Conservation (phyloP, 2,113 vertebrate genomes). For the Hystrix brachyura region DNA sequence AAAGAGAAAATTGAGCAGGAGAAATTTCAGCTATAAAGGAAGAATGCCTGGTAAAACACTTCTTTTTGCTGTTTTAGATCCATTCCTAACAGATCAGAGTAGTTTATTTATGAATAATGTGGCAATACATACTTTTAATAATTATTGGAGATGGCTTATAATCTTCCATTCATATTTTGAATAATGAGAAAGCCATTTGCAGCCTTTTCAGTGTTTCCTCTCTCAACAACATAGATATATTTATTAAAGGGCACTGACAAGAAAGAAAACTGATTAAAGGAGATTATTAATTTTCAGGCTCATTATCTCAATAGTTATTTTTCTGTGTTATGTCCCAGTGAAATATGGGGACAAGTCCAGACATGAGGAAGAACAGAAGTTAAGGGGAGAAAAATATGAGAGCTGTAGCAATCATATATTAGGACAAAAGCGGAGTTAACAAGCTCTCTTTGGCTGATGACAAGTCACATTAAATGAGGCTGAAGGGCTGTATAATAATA, state of each 20-base stretch:
- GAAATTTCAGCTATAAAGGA: background rate
- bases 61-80: background rate
- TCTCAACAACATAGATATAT: conserved; percentile 32
- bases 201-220: background rate
- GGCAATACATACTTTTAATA: background rate
- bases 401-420: background rate
- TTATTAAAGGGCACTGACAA: conserved; percentile 57
- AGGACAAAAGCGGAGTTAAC: background rate
- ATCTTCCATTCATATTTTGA: conserved; percentile 47
- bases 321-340: conserved; percentile 57
- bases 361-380: conserved; percentile 47
- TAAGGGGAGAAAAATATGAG: background rate
- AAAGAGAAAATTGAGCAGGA: background rate
- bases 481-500: background rate
- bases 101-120: background rate
- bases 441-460: background rate
- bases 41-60: background rate
- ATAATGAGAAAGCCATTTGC: conserved; percentile 55
- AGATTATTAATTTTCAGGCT: conserved; percentile 71
- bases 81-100: background rate
- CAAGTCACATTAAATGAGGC: background rate
- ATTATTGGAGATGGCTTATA: conserved; percentile 52
- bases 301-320: conserved; percentile 63
- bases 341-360: conserved; percentile 35
- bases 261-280: conserved; percentile 59